Evolutionary conservation across 2,113 vertebrate species (phyloP).

Genomic region (Capricornis sumatraensis): DNA sequence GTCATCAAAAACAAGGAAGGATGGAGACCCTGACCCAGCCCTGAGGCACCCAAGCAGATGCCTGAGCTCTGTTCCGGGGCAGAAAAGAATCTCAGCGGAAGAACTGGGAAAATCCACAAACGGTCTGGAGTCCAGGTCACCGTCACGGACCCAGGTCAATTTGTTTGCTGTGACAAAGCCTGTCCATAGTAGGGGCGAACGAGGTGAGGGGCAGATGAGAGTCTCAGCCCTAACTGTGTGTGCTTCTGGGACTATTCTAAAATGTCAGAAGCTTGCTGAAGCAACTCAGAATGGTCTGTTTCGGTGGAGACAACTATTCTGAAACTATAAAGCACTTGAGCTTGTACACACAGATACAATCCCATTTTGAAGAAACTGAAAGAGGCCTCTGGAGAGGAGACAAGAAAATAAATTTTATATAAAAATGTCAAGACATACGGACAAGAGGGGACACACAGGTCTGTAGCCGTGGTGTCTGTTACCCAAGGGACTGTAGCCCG

Average conservation of each 20-base stretch:
- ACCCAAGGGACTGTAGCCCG: not conserved
- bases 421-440: no score
- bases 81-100: not conserved
- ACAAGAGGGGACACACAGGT: not conserved
- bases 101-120: no score
- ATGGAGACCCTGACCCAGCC: not conserved
- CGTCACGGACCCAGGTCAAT: fast-evolving
- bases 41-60: not conserved
- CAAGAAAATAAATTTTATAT: not conserved
- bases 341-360: no score
- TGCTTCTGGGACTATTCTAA: not conserved
- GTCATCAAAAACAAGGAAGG: not conserved
- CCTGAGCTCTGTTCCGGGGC: not conserved
- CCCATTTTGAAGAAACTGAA: not conserved
- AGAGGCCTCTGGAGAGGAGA: no score
- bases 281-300: not conserved
- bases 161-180: not conserved
- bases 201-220: no score
- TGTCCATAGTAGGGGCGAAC: fast-evolving
- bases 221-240: no score
- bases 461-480: not conserved
- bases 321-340: not conserved
- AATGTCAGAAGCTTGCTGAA: not conserved
- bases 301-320: not conserved
- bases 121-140: not conserved